phyloP scores from a whole-genome alignment of 2,888 invertebrate species.

The Nephrocerus scutellatus region DNA sequence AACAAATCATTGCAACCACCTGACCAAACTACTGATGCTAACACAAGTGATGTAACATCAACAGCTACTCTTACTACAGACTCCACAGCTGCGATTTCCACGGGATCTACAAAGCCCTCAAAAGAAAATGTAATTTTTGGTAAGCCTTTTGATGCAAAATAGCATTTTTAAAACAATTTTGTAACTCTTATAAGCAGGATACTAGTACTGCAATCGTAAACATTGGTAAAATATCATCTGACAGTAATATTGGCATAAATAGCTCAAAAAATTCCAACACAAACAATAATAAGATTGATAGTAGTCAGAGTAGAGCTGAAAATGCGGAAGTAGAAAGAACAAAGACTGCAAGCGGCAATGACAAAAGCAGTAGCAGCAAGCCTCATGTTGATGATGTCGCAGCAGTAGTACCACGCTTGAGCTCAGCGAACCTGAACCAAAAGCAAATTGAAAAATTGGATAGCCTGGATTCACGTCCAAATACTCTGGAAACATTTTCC shows the following conservation, averaged over 20 bases:
- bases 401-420: too few relatives aligned
- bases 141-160: conserved; percentile 28
- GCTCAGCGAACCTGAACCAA: too few relatives aligned
- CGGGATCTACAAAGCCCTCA: too few relatives aligned
- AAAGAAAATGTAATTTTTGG: conserved; percentile 37
- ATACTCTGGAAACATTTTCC: conserved; percentile 9
- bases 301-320: conserved; percentile 22
- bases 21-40: too few relatives aligned
- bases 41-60: too few relatives aligned
- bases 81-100: too few relatives aligned
- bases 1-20: too few relatives aligned
- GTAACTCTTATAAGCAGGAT: conserved; percentile 29
- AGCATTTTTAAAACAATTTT: conserved; percentile 24
- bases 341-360: conserved; percentile 2
- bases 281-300: conserved; percentile 26
- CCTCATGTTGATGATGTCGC: too few relatives aligned
- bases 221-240: conserved; percentile 29
- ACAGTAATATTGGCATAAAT: conserved; percentile 28
- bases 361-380: conserved; percentile 3
- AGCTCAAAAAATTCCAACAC: conserved; percentile 30
- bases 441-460: too few relatives aligned
- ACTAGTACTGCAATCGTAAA: conserved; percentile 31
- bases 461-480: too few relatives aligned
- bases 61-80: too few relatives aligned
- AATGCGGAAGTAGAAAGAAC: too few relatives aligned